Conservation (phyloP, 1,140 invertebrate species). For the Phymorhynchus buccinoides region DNA sequence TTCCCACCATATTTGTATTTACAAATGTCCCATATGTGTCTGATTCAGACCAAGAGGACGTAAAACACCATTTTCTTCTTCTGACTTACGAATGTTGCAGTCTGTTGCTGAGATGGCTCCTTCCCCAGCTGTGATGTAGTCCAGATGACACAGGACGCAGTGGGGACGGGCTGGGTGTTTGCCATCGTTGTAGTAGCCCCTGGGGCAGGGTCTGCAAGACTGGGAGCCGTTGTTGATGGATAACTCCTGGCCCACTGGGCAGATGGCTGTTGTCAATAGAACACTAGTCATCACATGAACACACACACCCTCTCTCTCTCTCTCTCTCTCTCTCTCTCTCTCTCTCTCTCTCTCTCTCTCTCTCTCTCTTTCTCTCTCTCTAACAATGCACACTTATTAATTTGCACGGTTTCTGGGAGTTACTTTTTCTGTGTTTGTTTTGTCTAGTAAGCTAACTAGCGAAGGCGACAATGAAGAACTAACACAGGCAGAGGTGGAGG, state of each 20-base stretch:
- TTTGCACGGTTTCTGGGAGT: too few species aligned
- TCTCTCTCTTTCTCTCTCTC: too few species aligned
- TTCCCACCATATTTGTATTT: too few species aligned
- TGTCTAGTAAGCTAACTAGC: background rate
- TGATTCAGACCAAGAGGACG: too few species aligned
- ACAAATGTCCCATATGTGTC: too few species aligned
- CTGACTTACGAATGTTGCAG: constrained; percentile 1
- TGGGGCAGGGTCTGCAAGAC: background rate
- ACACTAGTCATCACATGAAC: too few species aligned
- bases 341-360: too few species aligned
- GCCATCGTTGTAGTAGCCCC: background rate
- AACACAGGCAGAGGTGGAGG: background rate
- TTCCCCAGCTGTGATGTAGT: background rate
- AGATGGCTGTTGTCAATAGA: background rate
- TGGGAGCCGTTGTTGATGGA: background rate
- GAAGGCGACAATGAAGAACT: background rate
- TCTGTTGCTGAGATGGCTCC: background rate
- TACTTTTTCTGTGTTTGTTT: too few species aligned
- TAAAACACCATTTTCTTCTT: too few species aligned
- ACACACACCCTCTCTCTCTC: too few species aligned
- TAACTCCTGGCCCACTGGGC: background rate
- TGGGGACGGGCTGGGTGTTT: background rate
- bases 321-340: too few species aligned
- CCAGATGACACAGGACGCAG: background rate
- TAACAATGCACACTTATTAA: too few species aligned